Evolutionary conservation across 1,140 invertebrate genomes (phyloP).

Genomic region (Dreissena rostriformis): DNA sequence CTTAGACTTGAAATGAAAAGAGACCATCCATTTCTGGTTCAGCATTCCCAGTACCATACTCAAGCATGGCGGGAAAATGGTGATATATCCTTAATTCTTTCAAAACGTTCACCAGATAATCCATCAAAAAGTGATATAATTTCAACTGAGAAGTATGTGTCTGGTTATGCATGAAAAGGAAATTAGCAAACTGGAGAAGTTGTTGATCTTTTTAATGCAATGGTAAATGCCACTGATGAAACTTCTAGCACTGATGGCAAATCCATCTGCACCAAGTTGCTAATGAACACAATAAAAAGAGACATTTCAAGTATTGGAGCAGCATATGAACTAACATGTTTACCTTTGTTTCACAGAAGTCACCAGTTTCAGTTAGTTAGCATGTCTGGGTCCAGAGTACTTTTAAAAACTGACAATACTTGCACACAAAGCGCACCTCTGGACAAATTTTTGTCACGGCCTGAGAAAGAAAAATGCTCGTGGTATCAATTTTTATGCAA

Average conservation of each 20-base stretch:
- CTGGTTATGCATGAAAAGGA: slow-evolving; percentile 47
- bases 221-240: slow-evolving; percentile 16
- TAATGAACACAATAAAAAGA: slow-evolving; percentile 56
- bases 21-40: slow-evolving; percentile 54
- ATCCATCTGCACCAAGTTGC: slow-evolving; percentile 51
- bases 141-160: slow-evolving; percentile 45
- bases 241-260: background rate
- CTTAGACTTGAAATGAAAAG: slow-evolving; percentile 54
- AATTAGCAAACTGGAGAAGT: slow-evolving; percentile 32
- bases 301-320: slow-evolving; percentile 52
- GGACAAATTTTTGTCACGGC: slow-evolving; percentile 44
- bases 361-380: slow-evolving; percentile 55
- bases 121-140: slow-evolving; percentile 39
- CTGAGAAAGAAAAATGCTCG: slow-evolving; percentile 1
- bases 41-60: slow-evolving; percentile 55
- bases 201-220: slow-evolving; percentile 38
- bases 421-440: slow-evolving; percentile 42
- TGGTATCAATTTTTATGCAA: slow-evolving; percentile 40
- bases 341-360: slow-evolving; percentile 49
- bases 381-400: slow-evolving; percentile 38
- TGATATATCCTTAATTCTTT: slow-evolving; percentile 59
- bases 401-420: slow-evolving; percentile 32
- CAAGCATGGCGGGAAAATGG: slow-evolving; percentile 62
- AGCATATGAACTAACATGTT: slow-evolving; percentile 48
- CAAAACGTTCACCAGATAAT: slow-evolving; percentile 58